These are phyloP conservation scores for Nasonia longicornis DNA, from an alignment of 1,140 invertebrate genomes.

Conservation along the genomic window DNA sequence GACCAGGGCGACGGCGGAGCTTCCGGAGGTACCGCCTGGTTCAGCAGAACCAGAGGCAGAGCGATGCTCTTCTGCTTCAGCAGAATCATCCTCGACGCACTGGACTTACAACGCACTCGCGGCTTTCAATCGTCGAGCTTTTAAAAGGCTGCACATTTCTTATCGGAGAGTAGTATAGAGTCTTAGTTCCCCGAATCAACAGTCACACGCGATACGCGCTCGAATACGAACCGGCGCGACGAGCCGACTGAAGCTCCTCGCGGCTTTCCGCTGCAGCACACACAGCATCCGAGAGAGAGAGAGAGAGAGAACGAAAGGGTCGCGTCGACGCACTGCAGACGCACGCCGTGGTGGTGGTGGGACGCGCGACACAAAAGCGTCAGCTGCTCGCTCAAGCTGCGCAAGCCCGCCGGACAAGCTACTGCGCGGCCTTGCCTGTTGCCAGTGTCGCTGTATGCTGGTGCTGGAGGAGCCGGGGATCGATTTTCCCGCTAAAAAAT, in stretches of 20 bases:
- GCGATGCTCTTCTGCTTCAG: constrained; percentile 60
- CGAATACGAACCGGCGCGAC: neutral
- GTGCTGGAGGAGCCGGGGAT: neutral
- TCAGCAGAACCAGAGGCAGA: constrained; percentile 63
- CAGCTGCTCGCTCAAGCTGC: constrained; percentile 4
- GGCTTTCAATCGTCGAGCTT: too few relatives aligned
- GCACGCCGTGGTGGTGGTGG: neutral
- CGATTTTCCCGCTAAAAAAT: constrained; percentile 3
- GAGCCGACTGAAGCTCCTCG: constrained; percentile 3
- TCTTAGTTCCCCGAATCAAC: neutral
- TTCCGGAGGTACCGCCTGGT: constrained; percentile 59
- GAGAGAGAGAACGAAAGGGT: neutral
- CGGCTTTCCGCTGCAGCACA: too few relatives aligned
- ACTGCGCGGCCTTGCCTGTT: neutral
- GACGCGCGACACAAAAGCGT: neutral
- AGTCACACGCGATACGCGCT: neutral
- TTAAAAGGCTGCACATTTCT: neutral
- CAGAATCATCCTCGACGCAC: constrained; percentile 52
- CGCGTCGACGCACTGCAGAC: neutral
- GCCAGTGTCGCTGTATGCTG: too few relatives aligned
- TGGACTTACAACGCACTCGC: too few relatives aligned
- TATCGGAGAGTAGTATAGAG: neutral
- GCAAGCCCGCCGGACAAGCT: neutral
- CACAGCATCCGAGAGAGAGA: neutral
- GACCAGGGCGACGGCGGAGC: constrained; percentile 70